Base-by-base conservation (phyloP, 2,888 invertebrate genomes). In the Exocentrus adspersus region DNA sequence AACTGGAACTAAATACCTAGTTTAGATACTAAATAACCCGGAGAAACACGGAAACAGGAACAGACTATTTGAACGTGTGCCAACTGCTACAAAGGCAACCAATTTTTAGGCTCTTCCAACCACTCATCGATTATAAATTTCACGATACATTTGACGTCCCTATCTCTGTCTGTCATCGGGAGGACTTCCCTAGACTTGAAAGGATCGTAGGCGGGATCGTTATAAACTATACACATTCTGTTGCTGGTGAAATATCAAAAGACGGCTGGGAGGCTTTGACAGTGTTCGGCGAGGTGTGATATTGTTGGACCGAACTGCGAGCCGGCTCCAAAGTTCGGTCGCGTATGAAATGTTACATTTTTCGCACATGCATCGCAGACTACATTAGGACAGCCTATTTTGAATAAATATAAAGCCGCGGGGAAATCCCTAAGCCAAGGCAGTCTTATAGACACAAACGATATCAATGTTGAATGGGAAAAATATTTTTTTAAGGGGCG, bases 221-320 rank as follows among this genome's bases (percentile, higher is more conserved):
- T 71, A 74, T 74, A 74, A 75, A 76, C 76, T 77, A 74, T 72
- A 74, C 71, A 75, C 71, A 75, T 75, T 77, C 73, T 71, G 71
- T 70, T 69, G 72, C 71, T 73, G 75, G 75, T 74, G 76, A 79
- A 80, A 80, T 79, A 80, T 80, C 80, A 80, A 80, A 80, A 80
- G 80, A 79, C 79, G 78, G 77, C 77, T 77, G 74, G 71, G 74
- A 72, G 67, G 76, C 80, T 80, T 81, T 80, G 80, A 80, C 78
- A 78, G 78, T 79, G 79, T 73, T 73, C 79, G 77, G 64, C 74
- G 79, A 79, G 79, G 80, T 81, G 79, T 81, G 79, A 80, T 79
- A 79, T 80, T 80, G 79, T 79, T 74, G 75, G 76, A 72, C 75
- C 76, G 75, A 75, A 73, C 69, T 71, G 52, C 67, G 63, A 62